phyloP scores from a whole-genome alignment of 2,797 vertebrate species.

The Erpetoichthys calabaricus region DNA sequence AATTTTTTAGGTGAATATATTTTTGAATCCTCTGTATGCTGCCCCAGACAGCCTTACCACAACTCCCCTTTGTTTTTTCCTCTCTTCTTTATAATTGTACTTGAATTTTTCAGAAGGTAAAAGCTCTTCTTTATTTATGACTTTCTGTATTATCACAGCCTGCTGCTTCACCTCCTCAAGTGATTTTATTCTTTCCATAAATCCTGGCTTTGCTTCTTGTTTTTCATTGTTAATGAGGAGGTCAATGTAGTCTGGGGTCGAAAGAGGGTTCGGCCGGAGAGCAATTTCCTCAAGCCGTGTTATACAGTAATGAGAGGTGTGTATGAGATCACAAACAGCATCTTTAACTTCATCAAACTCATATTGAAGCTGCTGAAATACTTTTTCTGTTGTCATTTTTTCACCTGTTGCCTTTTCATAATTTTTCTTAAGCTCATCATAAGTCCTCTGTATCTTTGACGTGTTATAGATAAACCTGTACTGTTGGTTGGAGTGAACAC shows the following conservation, averaged over 20 bases:
- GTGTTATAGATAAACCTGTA: conserved; percentile 2
- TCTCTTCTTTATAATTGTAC: no score
- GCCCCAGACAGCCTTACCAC: no score
- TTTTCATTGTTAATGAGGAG: conserved; percentile 8
- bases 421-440: conserved; percentile 4
- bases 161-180: not conserved
- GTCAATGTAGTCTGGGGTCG: conserved; percentile 11
- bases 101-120: conserved; percentile 5
- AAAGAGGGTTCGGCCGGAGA: conserved; percentile 4
- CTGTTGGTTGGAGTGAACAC: not conserved
- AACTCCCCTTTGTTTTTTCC: no score
- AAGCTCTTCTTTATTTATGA: conserved; percentile 3
- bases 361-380: not conserved
- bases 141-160: conserved; percentile 11
- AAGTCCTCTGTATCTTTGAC: conserved; percentile 3
- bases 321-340: not conserved
- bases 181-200: conserved; percentile 2
- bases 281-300: conserved; percentile 7
- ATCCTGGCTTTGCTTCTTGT: conserved; percentile 5
- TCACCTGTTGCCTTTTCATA: conserved; percentile 7
- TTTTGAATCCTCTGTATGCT: no score
- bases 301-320: not conserved
- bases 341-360: not conserved
- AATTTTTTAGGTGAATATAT: no score
- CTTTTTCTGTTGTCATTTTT: conserved; percentile 3